Conservation (phyloP, 2,888 invertebrate genomes). For the Lasioglossum malachurum region DNA sequence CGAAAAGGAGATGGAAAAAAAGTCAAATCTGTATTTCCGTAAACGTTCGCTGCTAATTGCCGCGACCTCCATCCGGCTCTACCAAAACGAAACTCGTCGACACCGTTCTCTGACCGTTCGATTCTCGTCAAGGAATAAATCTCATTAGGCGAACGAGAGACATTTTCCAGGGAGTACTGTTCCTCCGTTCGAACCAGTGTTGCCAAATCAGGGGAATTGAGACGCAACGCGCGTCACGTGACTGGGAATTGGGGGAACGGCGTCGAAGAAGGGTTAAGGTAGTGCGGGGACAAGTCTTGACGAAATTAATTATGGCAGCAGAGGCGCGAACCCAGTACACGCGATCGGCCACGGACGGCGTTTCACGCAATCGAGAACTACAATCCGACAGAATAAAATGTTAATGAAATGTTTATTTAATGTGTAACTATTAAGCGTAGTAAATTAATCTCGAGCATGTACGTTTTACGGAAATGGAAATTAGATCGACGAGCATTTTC, state of each 20-base stretch:
- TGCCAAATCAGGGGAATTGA: too few relatives aligned
- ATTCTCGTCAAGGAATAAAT: constrained; percentile 1
- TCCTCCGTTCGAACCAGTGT: too few relatives aligned
- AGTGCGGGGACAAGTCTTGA: too few relatives aligned
- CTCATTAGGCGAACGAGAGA: constrained; percentile 5
- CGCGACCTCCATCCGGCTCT: background rate
- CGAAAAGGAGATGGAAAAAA: background rate
- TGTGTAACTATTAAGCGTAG: background rate
- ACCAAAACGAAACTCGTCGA: background rate
- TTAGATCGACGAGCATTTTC: background rate
- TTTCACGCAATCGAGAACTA: constrained; percentile 27
- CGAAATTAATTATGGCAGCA: too few relatives aligned
- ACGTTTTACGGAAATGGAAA: background rate
- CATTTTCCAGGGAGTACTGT: background rate
- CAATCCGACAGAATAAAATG: background rate
- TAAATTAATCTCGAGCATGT: background rate
- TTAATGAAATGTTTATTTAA: background rate
- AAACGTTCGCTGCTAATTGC: constrained; percentile 5
- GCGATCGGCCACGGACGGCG: background rate
- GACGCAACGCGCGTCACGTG: too few relatives aligned
- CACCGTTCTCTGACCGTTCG: constrained; percentile 1
- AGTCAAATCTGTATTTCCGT: constrained; percentile 1
- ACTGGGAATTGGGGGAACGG: too few relatives aligned
- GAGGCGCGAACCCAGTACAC: background rate
- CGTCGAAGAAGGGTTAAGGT: too few relatives aligned